Conservation (phyloP, 2,888 invertebrate species). For the Lasioglossum calceatum region DNA sequence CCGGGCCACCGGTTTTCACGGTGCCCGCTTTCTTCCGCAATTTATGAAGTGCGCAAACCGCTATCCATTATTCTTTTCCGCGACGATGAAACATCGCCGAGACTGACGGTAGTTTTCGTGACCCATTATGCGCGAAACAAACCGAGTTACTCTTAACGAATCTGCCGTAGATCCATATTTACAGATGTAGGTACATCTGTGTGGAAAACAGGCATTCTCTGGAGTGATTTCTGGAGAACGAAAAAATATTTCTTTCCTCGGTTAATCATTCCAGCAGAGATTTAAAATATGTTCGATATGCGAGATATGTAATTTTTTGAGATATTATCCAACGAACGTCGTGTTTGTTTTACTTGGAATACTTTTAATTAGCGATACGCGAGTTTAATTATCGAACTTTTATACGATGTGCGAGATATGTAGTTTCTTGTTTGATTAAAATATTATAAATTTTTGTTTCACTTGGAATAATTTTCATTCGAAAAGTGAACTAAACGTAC, state of each 20-base stretch:
- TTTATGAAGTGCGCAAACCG: conserved; percentile 4
- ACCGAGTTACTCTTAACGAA: background rate
- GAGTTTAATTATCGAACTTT: too few species aligned
- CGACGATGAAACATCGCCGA: background rate
- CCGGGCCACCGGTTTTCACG: background rate
- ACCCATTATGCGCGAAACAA: background rate
- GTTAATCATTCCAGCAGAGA: too few species aligned
- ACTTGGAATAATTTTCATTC: background rate
- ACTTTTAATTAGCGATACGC: too few species aligned
- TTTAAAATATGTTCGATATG: too few species aligned
- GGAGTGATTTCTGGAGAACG: too few species aligned
- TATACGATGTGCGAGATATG: too few species aligned
- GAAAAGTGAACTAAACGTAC: background rate
- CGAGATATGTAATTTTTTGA: too few species aligned
- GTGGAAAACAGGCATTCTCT: too few species aligned
- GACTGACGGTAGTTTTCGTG: background rate
- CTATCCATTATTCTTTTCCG: background rate
- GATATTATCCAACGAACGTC: too few species aligned
- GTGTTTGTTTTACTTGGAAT: too few species aligned
- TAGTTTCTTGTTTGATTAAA: background rate
- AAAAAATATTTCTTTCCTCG: too few species aligned
- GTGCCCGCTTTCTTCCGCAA: background rate
- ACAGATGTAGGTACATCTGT: background rate
- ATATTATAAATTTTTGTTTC: background rate
- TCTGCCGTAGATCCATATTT: background rate